phyloP scores from a whole-genome alignment of 2,888 invertebrate genomes.

The Caenorhabditis sp. region DNA sequence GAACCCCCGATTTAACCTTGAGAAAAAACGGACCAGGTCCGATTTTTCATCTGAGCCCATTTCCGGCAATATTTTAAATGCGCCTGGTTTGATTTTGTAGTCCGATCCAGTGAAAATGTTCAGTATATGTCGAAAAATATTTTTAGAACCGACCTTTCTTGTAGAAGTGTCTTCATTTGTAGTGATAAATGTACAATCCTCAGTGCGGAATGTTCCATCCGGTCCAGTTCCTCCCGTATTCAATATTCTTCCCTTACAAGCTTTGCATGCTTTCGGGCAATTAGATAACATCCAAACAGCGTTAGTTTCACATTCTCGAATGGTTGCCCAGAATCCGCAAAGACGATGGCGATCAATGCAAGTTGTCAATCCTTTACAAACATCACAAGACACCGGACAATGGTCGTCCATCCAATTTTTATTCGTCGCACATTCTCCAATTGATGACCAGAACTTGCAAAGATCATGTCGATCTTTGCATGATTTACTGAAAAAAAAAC shows the following conservation, averaged over 20 bases:
- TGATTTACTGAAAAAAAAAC: constrained; percentile 18
- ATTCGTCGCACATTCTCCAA: constrained; percentile 67
- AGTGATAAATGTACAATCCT: constrained; percentile 68
- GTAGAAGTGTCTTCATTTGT: constrained; percentile 65
- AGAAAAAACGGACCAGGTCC: too few species aligned
- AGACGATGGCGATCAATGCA: constrained; percentile 68
- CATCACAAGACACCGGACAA: constrained; percentile 66
- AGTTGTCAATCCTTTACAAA: constrained; percentile 65
- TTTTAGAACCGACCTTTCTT: constrained; percentile 44
- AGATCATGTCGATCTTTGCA: constrained; percentile 68
- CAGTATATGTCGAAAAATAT: too few species aligned
- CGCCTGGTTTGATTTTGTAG: too few species aligned
- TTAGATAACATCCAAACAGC: constrained; percentile 70
- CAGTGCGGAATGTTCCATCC: constrained; percentile 58
- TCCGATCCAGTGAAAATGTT: too few species aligned
- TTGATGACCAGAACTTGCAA: constrained; percentile 70
- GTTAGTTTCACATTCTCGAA: constrained; percentile 69
- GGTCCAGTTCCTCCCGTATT: constrained; percentile 46
- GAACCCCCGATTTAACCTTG: too few species aligned
- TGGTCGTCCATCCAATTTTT: constrained; percentile 69
- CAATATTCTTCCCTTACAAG: constrained; percentile 64
- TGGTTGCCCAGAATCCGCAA: constrained; percentile 67
- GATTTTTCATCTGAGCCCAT: too few species aligned
- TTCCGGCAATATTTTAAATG: too few species aligned
- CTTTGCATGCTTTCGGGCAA: constrained; percentile 66